Conservation (phyloP, 37 sponge, comb jelly and placozoan species). For the Haliclona indistincta region DNA sequence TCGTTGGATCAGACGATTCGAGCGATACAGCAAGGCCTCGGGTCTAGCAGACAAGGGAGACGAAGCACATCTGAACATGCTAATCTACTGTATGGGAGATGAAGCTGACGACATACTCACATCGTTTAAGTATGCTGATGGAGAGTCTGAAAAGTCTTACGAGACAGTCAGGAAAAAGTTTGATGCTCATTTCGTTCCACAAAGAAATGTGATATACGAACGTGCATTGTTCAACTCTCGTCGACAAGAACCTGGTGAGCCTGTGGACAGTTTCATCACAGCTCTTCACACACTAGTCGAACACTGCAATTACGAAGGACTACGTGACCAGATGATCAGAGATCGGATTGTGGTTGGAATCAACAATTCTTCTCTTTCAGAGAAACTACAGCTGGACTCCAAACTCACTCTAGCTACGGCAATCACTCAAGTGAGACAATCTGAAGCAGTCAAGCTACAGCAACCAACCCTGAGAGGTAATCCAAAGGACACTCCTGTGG, state of each 20-base stretch:
- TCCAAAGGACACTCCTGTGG: not conserved
- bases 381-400: conserved; percentile 1
- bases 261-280: conserved; percentile 31
- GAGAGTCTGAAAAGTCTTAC: conserved; percentile 16
- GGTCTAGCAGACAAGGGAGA: conserved; percentile 15
- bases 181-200: conserved; percentile 14
- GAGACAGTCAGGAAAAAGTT: conserved; percentile 2
- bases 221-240: conserved; percentile 32
- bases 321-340: conserved; percentile 8
- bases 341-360: not conserved
- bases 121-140: not conserved
- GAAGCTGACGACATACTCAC: conserved; percentile 26
- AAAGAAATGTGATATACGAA: conserved; percentile 16
- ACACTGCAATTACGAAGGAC: conserved; percentile 2
- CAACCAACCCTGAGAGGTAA: not conserved
- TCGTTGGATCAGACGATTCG: conserved; percentile 23
- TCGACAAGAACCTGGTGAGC: conserved; percentile 35
- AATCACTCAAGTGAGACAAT: not conserved
- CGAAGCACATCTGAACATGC: conserved; percentile 24
- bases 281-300: conserved; percentile 2
- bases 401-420: not conserved
- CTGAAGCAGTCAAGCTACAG: not conserved
- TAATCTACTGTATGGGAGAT: conserved; percentile 41
- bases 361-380: not conserved
- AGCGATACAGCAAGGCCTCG: conserved; percentile 9